Conservation (phyloP, 1,140 invertebrate species). For the Asbolus verrucosus region DNA sequence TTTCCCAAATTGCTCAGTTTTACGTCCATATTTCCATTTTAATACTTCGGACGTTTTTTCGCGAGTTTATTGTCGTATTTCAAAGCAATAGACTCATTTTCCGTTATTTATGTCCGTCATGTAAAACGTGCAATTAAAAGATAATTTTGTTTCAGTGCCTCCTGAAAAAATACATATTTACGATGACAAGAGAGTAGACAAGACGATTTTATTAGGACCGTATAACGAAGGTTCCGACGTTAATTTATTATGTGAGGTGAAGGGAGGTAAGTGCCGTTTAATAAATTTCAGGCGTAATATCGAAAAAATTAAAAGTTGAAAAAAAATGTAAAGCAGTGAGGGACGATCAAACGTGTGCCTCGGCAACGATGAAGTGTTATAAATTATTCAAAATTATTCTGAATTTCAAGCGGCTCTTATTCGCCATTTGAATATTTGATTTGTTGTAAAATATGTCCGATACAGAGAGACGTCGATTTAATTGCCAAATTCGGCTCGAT, state of each 20-base stretch:
- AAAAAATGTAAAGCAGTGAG: neutral
- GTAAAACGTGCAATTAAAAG: neutral
- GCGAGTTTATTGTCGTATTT: neutral
- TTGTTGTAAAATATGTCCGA: constrained; percentile 47
- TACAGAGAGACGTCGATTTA: constrained; percentile 49
- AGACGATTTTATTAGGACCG: constrained; percentile 83
- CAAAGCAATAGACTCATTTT: neutral
- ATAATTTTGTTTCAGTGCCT: constrained; percentile 77
- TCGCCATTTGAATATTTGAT: constrained; percentile 54
- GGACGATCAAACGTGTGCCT: neutral
- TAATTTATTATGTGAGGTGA: constrained; percentile 86
- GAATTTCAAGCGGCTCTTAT: constrained; percentile 46
- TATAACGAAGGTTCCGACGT: constrained; percentile 89
- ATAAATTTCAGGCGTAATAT: constrained; percentile 21
- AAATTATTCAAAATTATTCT: constrained; percentile 51
- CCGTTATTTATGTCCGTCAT: neutral
- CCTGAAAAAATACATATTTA: constrained; percentile 88
- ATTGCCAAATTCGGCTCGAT: too few species aligned
- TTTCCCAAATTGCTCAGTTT: neutral
- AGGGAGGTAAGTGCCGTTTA: constrained; percentile 79
- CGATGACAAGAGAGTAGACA: constrained; percentile 81
- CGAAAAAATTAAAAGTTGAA: constrained; percentile 12
- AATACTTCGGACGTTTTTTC: neutral
- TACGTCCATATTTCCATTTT: constrained; percentile 2
- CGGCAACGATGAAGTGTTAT: constrained; percentile 12